A percentile compares a stretch with the other conserved stretches of the same genome.
Evolutionary conservation across 2,797 vertebrate genomes (phyloP).

Genomic region (Myotis daubentonii): DNA sequence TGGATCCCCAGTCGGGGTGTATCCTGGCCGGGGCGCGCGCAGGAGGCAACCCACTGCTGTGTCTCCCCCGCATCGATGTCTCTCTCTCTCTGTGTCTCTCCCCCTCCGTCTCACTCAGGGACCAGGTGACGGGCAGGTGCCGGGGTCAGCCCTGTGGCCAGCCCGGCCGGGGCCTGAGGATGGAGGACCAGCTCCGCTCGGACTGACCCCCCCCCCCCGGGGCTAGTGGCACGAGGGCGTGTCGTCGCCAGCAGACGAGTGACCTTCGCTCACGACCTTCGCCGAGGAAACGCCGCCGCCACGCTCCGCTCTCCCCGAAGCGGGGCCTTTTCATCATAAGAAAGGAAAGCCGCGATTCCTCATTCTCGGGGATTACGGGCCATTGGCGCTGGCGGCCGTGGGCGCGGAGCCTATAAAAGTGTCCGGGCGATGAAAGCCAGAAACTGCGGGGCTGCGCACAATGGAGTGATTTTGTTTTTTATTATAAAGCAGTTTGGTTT

Average conservation of each 20-base stretch:
- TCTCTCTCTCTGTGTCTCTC: too few species aligned
- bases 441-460: neutral
- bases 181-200: neutral
- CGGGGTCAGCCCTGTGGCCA: neutral
- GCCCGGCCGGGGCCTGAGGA: neutral
- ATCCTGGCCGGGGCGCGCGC: too few species aligned
- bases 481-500: neutral
- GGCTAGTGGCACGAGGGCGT: fast-evolving
- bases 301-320: neutral
- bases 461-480: constrained; percentile 15
- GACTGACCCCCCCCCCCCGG: too few species aligned
- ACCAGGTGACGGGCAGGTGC: neutral
- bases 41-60: too few species aligned
- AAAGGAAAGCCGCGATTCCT: neutral
- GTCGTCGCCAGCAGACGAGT: neutral
- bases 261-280: constrained; percentile 64
- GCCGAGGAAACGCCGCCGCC: neutral
- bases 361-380: constrained; percentile 38
- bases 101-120: too few species aligned
- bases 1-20: too few species aligned
- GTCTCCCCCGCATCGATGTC: too few species aligned
- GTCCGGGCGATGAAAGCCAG: constrained; percentile 28
- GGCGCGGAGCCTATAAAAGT: constrained; percentile 18
- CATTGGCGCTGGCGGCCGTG: neutral
- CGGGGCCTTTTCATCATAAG: neutral